Evolutionary conservation across 2,888 invertebrate species (phyloP).

Genomic region (Dione juno): DNA sequence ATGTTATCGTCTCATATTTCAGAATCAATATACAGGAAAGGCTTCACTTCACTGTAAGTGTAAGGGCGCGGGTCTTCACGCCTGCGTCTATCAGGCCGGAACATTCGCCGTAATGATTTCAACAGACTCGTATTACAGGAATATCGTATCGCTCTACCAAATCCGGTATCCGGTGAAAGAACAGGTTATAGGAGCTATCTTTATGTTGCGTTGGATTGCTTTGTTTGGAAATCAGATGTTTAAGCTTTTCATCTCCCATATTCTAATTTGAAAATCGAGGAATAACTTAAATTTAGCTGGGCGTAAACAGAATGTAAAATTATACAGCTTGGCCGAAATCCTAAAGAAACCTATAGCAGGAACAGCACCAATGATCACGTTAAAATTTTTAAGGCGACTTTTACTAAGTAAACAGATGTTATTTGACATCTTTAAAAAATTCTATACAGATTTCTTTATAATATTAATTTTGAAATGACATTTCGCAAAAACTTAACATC

Average conservation of each 20-base stretch:
- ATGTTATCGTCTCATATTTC: neutral
- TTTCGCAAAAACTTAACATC: no score
- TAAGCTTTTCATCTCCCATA: neutral
- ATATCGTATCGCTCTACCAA: conserved; percentile 61
- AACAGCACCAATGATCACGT: no score
- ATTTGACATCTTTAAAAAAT: no score
- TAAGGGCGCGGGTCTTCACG: conserved; percentile 54
- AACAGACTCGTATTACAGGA: conserved; percentile 68
- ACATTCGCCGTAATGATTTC: conserved; percentile 74
- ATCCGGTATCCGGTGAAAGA: conserved; percentile 54
- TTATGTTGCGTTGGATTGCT: neutral
- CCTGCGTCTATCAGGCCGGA: conserved; percentile 62
- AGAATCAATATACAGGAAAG: conserved; percentile 29
- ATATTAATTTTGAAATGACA: no score
- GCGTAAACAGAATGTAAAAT: no score
- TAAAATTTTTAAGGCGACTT: no score
- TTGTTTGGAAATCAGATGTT: neutral
- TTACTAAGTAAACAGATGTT: no score
- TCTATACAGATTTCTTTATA: no score
- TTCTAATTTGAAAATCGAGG: neutral
- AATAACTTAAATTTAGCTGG: no score
- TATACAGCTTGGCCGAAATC: no score
- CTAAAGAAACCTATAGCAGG: no score
- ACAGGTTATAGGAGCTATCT: conserved; percentile 55
- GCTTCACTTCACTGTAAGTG: conserved; percentile 38